Base-by-base conservation (phyloP, 30 jellyfish, hydroid and myxozoan genomes). In the Pelagia noctiluca region DNA sequence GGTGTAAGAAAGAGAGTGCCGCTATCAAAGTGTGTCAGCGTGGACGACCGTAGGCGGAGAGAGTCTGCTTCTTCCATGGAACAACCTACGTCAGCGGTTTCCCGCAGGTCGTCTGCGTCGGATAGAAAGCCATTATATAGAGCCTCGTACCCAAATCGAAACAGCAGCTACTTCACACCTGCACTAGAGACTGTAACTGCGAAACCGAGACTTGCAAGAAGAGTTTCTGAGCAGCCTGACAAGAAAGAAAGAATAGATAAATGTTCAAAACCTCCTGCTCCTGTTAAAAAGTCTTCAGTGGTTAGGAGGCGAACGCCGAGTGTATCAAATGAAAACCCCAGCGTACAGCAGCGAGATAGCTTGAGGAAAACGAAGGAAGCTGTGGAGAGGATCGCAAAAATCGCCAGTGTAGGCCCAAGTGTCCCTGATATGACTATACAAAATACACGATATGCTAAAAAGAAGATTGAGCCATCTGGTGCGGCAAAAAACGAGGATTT, bases 111-210 rank as follows among this genome's bases (percentile, higher is more conserved):
- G 2, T 82, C 92, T 13, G 80, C 54, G 52, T 25, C 77, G 19
- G 92, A 82, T 46, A 71, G 46, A 73, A 71, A 64, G 35, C 60
- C 92, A n/a, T 50, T 73, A 18, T 82, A 82, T 70, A 82, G 92
- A 28, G 92, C 92, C 0, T 82, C 92, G 13, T 82, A 82, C 21
- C 92, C 92, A 0, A 82, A 82, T 71, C 92, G 92, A 49, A 49
- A 52, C 38, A 75, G 74, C 62, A 83, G 57, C 19, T 52, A 52
- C 26, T 52, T 52, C 26, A 13, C 86, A 26, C 53, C 82, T 0
- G 79, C 92, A 13, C 22, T 70, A 22, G 86, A 82, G 1, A 46
- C 84, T 3, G 47, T 70, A 60, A 54, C 72, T 22, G 92, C 74
- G 11, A 82, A 53, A 73, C 92, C 92, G 5, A 82, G 92, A 29